Base-by-base conservation (phyloP, 2,113 vertebrate genomes). In the Heteronetta atricapilla region DNA sequence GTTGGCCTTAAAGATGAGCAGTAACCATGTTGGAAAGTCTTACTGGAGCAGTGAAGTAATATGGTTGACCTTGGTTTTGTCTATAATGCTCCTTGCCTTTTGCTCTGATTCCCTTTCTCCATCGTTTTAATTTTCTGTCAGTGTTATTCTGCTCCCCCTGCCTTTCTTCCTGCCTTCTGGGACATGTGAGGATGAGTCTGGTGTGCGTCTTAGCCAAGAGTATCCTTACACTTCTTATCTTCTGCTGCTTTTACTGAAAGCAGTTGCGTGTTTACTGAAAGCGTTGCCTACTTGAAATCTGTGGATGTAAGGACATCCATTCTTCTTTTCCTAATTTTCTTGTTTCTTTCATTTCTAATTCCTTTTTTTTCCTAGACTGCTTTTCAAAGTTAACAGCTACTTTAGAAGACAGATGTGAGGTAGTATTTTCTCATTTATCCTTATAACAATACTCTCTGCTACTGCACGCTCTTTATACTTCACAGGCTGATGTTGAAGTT, bases 1-100 rank as follows among this genome's bases (percentile, higher is more conserved):
- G 15, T 53, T 91, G 17, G 36, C 8, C 13, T 44, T 44, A 58
- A 62, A 68, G 63, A 29, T 46, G 63, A 73, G 9, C 28, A 50
- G 58, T 12, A 53, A 0, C 53, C 15, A 0, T 13, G 25, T 59
- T 81, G 62, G 28, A n/a, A 86, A 86, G 48, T n/a, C 20, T 18
- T 55, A 3, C 29, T 7, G 0, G 63, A 18, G 14, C 5, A 3
- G 28, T 73, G 64, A 34, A 63, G 17, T n/a, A 40, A 13, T 66
- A 3, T 0, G 0, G 17, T 12, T 86, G 16, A 10, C 63, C 1
- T 0, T 83, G 48, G 7, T 59, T 86, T 93, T 64, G 42, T 64
- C 36, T 72, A 36, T 15, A 55, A 34, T 1, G 1, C 23, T 2
- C 53, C 34, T 73, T 80, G 26, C 12, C 8, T 83, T 80, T 73